Conservation (phyloP, 1,140 invertebrate genomes). For the Olivierus martensii region DNA sequence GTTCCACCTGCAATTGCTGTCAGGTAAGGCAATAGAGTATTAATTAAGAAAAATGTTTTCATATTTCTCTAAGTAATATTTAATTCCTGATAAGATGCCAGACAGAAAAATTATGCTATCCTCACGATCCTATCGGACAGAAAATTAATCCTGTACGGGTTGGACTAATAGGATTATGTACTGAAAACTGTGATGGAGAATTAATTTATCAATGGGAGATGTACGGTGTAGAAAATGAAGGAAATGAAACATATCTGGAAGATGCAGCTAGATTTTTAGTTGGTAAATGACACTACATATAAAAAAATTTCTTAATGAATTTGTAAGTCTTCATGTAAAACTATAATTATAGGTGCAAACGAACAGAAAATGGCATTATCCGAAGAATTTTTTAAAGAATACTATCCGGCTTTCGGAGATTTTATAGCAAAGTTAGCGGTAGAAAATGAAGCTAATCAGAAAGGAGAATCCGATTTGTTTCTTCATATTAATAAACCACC, state of each 20-base stretch:
- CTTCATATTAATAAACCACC: conserved; percentile 27
- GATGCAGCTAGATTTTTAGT: conserved; percentile 22
- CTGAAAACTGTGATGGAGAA: conserved; percentile 23
- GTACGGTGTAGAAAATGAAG: conserved; percentile 21
- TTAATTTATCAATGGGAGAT: conserved; percentile 24
- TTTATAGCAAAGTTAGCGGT: conserved; percentile 24
- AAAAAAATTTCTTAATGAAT: background rate
- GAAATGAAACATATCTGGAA: conserved; percentile 18
- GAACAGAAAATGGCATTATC: conserved; percentile 24
- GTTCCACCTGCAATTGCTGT: conserved; percentile 22
- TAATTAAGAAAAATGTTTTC: background rate
- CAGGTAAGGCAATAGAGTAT: conserved; percentile 9
- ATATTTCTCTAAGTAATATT: background rate
- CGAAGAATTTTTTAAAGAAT: conserved; percentile 24
- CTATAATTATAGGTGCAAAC: conserved; percentile 11
- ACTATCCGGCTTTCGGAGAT: conserved; percentile 24
- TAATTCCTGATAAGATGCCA: conserved; percentile 19
- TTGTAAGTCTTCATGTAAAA: background rate
- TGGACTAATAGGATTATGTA: conserved; percentile 23
- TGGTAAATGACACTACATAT: conserved; percentile 5
- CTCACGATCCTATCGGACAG: conserved; percentile 23
- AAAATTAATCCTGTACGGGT: conserved; percentile 26
- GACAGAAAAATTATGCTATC: conserved; percentile 23
- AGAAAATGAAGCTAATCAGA: conserved; percentile 19
- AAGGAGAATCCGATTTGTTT: conserved; percentile 24